phyloP scores from a whole-genome alignment of 2,888 invertebrate species.

The Graphium colonna region DNA sequence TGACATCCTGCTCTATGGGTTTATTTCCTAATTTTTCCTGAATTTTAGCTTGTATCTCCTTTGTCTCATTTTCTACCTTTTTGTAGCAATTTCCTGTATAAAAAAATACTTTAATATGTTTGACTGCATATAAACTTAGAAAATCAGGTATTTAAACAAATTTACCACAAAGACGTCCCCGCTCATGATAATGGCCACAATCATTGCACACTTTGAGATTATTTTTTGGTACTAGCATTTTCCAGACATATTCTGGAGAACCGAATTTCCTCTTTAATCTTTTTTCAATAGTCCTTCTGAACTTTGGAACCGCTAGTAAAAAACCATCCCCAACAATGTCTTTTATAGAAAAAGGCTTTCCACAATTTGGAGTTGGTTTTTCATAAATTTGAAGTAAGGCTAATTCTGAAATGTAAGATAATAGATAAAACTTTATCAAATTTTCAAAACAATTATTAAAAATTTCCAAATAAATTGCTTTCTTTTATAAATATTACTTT shows the following conservation, averaged over 20 bases:
- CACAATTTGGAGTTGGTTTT: conserved; percentile 30
- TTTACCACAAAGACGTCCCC: conserved; percentile 89
- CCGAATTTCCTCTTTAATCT: conserved; percentile 88
- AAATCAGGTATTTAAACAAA: conserved; percentile 27
- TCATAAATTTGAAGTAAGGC: conserved; percentile 55
- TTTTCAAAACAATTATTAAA: too few species aligned
- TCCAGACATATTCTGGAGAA: conserved; percentile 82
- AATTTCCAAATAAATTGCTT: too few species aligned
- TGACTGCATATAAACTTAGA: neutral
- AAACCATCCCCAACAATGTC: conserved; percentile 86
- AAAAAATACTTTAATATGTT: neutral
- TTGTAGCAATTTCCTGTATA: conserved; percentile 90
- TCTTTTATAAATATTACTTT: too few species aligned
- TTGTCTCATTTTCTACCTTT: conserved; percentile 89
- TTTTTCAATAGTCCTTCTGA: conserved; percentile 87
- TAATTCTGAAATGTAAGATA: conserved; percentile 47
- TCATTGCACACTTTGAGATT: conserved; percentile 87
- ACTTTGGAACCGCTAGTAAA: conserved; percentile 90
- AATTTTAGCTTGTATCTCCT: conserved; percentile 88
- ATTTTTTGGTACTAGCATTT: conserved; percentile 85
- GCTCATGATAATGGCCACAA: conserved; percentile 92
- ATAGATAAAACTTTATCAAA: too few species aligned
- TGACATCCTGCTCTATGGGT: conserved; percentile 91
- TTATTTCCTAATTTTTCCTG: conserved; percentile 83
- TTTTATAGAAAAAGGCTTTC: conserved; percentile 74